phyloP scores from a whole-genome alignment of 2,113 vertebrate species.

The Turdus rufiventris region DNA sequence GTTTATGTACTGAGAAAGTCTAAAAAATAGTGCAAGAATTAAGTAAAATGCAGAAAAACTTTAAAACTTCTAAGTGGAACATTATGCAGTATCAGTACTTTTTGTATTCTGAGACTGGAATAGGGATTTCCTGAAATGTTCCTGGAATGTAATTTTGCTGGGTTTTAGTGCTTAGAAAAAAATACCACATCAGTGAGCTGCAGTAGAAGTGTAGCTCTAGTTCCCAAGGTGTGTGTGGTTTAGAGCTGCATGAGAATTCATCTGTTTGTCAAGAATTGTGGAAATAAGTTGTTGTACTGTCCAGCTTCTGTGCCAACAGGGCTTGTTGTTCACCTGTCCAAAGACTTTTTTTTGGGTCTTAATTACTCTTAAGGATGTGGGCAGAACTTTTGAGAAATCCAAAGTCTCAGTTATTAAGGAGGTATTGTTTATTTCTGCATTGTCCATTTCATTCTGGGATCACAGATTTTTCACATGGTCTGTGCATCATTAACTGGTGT shows the following conservation, averaged over 20 bases:
- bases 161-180: background rate
- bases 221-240: background rate
- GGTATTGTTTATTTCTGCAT: background rate
- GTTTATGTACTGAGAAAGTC: background rate
- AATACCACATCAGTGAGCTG: background rate
- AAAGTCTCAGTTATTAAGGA: background rate
- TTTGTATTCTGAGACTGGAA: background rate
- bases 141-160: background rate
- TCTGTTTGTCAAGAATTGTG: background rate
- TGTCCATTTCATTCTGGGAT: background rate
- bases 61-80: background rate
- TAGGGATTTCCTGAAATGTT: conserved; percentile 5
- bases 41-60: background rate
- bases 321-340: background rate
- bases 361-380: background rate
- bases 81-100: background rate
- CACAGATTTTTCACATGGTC: background rate
- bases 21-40: background rate
- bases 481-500: background rate
- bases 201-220: background rate
- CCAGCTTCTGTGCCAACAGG: background rate
- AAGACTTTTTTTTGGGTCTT: background rate
- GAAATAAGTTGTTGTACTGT: background rate
- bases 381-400: background rate
- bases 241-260: background rate